Evolutionary conservation across 2,797 vertebrate genomes (phyloP), one percentile per base, ranked within the genome.

Genomic region (Paratrypauchen microcephalus): DNA sequence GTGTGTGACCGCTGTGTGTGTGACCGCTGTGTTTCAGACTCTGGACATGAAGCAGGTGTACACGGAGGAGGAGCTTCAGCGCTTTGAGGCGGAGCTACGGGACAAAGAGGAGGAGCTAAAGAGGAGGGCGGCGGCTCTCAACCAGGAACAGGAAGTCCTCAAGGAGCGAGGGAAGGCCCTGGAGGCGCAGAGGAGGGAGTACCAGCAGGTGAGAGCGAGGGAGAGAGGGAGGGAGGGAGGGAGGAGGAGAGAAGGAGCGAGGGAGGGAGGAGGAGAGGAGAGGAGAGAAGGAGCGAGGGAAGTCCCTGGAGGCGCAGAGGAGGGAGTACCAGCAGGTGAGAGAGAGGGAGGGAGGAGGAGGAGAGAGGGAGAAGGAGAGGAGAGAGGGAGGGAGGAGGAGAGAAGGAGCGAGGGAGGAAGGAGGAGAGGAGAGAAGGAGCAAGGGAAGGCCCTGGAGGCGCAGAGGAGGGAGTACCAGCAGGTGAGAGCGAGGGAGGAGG

Each of bases 381-480:
- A 24, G 55, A 1, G 54, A 6, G 21, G 24, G 18, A 13, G 2
- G 23, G 21, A 23, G 71, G 94, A 97, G 81, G 95, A 92, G 13
- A 94, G 96, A 87, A 95, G 94, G 30, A 19, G 47, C 3, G 47
- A 48, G 47, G 47, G 54, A 55, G 9, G 55, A 24, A 24, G 1
- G 54, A 6, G 23, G 24, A 28, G 23, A 6, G 23, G 21, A 24
- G 71, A 56, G 55, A 15, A 5, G 11, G 11, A 23, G 9, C 1
- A 6, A 6, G 52, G 4, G 67, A 94, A 94, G 83, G 95, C 95
- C 24, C 89, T 97, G 72, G 94, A 97, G 82, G 95, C 93, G 11
- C 95, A 97, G 88, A 95, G 94, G 88, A 93, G 88, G 52, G 96
- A 97, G 79, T 95, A 96, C 80, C 95, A 97, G 70, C 95, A 97